Evolutionary conservation across 2,113 vertebrate genomes (phyloP), one percentile per base, ranked within the genome.

Genomic region (Heptranchias perlo): DNA sequence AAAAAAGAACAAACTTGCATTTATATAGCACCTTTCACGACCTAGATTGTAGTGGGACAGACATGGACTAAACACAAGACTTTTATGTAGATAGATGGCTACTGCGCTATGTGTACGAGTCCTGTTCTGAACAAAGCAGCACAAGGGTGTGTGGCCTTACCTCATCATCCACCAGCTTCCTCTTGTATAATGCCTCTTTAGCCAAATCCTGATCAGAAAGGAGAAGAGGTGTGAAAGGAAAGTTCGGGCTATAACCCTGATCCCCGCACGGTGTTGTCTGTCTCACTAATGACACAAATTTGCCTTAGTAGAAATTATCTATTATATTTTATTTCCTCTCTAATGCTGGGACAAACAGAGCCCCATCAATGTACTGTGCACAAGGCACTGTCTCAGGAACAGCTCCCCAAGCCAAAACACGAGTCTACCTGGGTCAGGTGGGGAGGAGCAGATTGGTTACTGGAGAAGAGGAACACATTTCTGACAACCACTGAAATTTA

Each of bases 161-260:
- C 98, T 99, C 99, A 0, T 61, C 97, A 96, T 98, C 98, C 16
- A 99, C 98, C 97, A 99, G 97, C 97, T 98, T 99, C 96, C 98
- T 73, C 96, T 98, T 97, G 92, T 98, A 98, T 18, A 99, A 97
- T 0, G 98, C 98, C 87, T 99, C 98, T 97, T 99, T 99, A 6
- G 99, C 99, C 1, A 98, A 98, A 0, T 99, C 99, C 99, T 99
- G 96, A 62, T 6, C 49, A 69, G 62, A 11, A 96, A 65, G 96
- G 31, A 96, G 35, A 93, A 95, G 23, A 91, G 0, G 35, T 23
- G 28, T 11, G 25, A 1, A 92, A n/a, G 21, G 54, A n/a, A 35
- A 92, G 52, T 6, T 7, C 14, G 35, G 18, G n/a, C 10, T 52
- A 5, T 4, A 69, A 14, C 23, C 65, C 13, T 31, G 8, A 11